Base-by-base conservation (phyloP, 2,797 vertebrate species). In the Notamacropus eugenii region DNA sequence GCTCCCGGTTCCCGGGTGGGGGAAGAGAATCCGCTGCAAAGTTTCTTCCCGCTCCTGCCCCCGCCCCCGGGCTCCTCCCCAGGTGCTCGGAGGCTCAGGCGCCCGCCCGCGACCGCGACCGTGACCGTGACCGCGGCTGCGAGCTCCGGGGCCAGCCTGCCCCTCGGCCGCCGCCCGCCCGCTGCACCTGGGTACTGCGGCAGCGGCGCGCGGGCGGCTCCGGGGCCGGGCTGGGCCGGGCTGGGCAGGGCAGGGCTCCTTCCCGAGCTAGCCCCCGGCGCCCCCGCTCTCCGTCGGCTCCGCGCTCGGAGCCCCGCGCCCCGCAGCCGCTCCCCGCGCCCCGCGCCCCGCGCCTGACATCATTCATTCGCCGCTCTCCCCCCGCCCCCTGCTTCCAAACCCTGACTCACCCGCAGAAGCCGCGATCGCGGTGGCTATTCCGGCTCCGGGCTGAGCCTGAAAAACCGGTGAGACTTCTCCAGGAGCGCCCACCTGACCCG, bases 341-440 rank as follows among this genome's bases (percentile, higher is more conserved):
- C 92, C 92, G 54, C 29, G 90, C 74, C 90, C 0, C 96, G 95
- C 28, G 56, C 98, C 97, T 98, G 98, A 98, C 98, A 98, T 98
- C 98, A 98, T 96, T 98, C 98, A 98, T 98, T 96, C 98, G 96
- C 97, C 90, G 56, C 98, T 52, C 94, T 62, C 97, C 56, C 92
- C 97, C 91, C 95, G 96, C 97, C 95, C 94, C 55, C 98, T 98
- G 92, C 97, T 95, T 67, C 97, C 98, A 50, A 97, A 58, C 97
- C 27, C 97, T 98, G 98, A 98, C 98, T 98, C 98, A 98, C 98
- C 93, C 5, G 93, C 90, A 56, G 97, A 29, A 3, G 58, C 59
- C 10, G 93, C 55, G 90, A 58, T 40, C 6, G 94, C 46, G 0
- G 93, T 0, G 94, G 90, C 93, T 90, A 50, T 31, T 92, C 27